Percentiles rank a stretch among this genome's conserved stretches.
Evolutionary conservation across 2,113 vertebrate species (phyloP).

Genomic region (Nerophis ophidion): DNA sequence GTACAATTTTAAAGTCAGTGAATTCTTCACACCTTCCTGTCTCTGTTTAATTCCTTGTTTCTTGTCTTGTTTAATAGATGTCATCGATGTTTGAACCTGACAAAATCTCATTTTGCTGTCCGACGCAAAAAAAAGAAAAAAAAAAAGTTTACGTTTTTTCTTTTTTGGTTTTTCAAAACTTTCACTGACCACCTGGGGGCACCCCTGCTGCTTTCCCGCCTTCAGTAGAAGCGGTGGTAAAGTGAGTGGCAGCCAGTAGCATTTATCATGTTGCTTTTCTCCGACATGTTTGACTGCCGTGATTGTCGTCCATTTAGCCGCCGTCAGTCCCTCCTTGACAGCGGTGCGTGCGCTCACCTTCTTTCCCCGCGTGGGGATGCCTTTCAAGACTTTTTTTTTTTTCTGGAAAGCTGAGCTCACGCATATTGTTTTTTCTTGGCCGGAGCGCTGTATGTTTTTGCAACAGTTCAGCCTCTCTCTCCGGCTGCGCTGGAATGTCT

Average conservation of each 20-base stretch:
- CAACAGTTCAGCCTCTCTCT: slow-evolving; percentile 50
- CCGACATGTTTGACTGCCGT: slow-evolving; percentile 38
- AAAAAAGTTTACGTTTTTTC: too few relatives aligned
- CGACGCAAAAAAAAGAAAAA: too few relatives aligned
- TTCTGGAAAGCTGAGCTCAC: slow-evolving; percentile 22
- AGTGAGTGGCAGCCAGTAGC: slow-evolving; percentile 18
- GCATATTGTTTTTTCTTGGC: slow-evolving; percentile 30
- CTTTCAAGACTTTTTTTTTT: slow-evolving; percentile 33
- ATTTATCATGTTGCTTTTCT: slow-evolving; percentile 42
- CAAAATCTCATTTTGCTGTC: too few relatives aligned
- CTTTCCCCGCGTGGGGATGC: slow-evolving; percentile 33
- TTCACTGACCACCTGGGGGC: neutral
- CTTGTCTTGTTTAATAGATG: too few relatives aligned
- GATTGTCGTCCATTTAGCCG: slow-evolving; percentile 53
- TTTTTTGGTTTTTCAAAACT: too few relatives aligned
- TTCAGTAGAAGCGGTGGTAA: slow-evolving; percentile 22
- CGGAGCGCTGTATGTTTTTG: slow-evolving; percentile 49
- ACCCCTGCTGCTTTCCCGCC: slow-evolving; percentile 8
- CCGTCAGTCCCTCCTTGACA: slow-evolving; percentile 45
- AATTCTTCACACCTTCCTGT: too few relatives aligned
- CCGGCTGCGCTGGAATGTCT: slow-evolving; percentile 57
- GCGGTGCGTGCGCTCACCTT: slow-evolving; percentile 46
- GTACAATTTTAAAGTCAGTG: too few relatives aligned
- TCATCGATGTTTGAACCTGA: too few relatives aligned
- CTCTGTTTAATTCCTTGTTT: too few relatives aligned